Evolutionary conservation across 2,113 vertebrate species (phyloP), one percentile per base, ranked within the genome.

Genomic region (Peucedramus taeniatus): DNA sequence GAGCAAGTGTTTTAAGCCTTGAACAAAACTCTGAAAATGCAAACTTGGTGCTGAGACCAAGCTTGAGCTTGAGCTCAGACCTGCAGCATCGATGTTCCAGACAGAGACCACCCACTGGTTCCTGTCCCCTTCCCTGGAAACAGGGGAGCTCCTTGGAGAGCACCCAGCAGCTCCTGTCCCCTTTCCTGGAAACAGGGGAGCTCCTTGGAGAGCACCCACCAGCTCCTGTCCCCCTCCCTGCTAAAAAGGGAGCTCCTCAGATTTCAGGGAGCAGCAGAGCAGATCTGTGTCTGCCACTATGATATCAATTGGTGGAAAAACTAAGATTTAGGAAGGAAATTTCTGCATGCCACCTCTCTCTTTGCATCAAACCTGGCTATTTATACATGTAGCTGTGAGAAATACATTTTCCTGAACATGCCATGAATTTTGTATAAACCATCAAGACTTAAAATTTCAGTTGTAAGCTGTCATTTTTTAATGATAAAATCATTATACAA

Each of bases 1-100:
- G 97, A 98, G 96, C 86, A 94, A 98, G 95, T 85, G 93, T 97
- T 98, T 96, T 94, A 97, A 98, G 96, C 91, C 91, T 95, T 76
- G 85, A 96, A 97, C 91, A 97, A 97, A 97, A 86, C 91, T 72
- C 90, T 59, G 93, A 8, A 26, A 70, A 28, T 35, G 57, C 24
- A 91, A 65, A 66, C 72, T 63, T 17, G 11, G 83, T 63, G 86
- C 83, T 72, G 72, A 83, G 93, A n/a, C n/a, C n/a, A n/a, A n/a
- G n/a, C n/a, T n/a, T n/a, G n/a, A n/a, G n/a, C n/a, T n/a, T n/a
- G 30, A 49, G 78, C 83, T 44, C 76, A 87, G 76, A 63, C 47
- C 66, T 21, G 33, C 31, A 45, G 53, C 50, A 57, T 9, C 0
- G 4, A 31, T 10, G 2, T 3, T 16, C 21, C 0, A 6, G 64